A percentile compares a stretch with the other conserved stretches of the same genome.
These are phyloP conservation scores for Romanogobio albipinnatus DNA, from an alignment of 2,113 vertebrate genomes.

Conservation along the genomic window DNA sequence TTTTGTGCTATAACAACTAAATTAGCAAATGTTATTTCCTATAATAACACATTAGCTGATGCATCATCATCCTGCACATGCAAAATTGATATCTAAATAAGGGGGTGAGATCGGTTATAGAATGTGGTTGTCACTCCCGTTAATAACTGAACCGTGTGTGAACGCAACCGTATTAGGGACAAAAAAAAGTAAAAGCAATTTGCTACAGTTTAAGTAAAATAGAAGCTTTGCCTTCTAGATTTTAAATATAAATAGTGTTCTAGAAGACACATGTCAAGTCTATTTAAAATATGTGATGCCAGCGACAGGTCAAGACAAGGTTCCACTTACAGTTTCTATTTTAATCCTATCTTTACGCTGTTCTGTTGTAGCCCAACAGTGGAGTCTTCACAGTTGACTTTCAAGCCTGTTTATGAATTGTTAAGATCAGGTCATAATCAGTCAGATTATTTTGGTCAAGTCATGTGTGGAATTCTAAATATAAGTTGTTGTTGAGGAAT, in stretches of 20 bases:
- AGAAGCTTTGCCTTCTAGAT: slow-evolving; percentile 2
- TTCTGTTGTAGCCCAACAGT: not conserved
- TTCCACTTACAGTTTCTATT: slow-evolving; percentile 43
- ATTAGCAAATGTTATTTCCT: too few species aligned
- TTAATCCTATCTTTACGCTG: not conserved
- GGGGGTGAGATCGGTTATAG: too few species aligned
- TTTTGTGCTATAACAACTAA: too few species aligned
- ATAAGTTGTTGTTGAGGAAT: slow-evolving; percentile 36
- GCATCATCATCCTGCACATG: too few species aligned
- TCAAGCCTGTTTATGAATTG: not conserved
- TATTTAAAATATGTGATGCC: slow-evolving; percentile 9
- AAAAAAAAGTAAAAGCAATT: not conserved
- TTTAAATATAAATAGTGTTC: not conserved
- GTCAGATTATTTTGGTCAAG: slow-evolving; percentile 49
- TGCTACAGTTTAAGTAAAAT: not conserved
- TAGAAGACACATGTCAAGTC: slow-evolving; percentile 13
- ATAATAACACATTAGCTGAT: too few species aligned
- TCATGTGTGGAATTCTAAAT: slow-evolving; percentile 51
- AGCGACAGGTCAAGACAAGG: slow-evolving; percentile 22
- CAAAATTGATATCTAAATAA: too few species aligned
- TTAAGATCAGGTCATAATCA: slow-evolving; percentile 19
- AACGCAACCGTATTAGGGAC: not conserved
- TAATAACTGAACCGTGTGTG: too few species aligned
- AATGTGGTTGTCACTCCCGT: too few species aligned
- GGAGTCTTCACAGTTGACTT: not conserved